Base-by-base conservation (phyloP, 2,888 invertebrate species). In the Drosophila ochracea region DNA sequence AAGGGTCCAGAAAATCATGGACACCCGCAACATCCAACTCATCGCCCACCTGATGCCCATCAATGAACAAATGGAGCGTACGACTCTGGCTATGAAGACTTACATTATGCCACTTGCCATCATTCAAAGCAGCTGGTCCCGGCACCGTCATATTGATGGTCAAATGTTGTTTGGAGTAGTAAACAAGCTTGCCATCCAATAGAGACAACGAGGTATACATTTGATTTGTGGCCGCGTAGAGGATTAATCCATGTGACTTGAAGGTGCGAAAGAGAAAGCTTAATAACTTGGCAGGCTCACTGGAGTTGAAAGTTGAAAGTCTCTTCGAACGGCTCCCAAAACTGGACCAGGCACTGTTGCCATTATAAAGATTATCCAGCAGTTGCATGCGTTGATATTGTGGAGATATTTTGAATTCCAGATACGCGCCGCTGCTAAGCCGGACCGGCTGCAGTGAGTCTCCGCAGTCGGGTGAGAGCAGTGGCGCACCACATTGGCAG, bases 1-100 rank as follows among this genome's bases (percentile, higher is more conserved):
- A 98, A 0, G 98, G 97, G 93, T 98, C 98, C 41, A 98, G 94
- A 91, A 98, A 98, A 91, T 98, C 97, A 91, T 98, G 98, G 0
- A 98, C 96, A 4, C 97, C 97, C 19, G 96, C 96, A 0, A 97
- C 95, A 91, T 98, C 98, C 6, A 98, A 94, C 92, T 98, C 98
- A 90, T 98, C 98, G 0, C 97, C 98, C 2, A 96, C 95, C 76
- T 95, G 94, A 37, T 93, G 93, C 30, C 94, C 95, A 91, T 98
- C 97, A 4, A 98, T 94, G 49, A 96, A 93, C 28, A 98, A 92
- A 69, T 96, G 95, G 41, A 98, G 94, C 10, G 96, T 96, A 72
- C 97, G 94, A 35, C 95, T 95, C 50, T 95, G 94, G 0, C 97
- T 95, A 68, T 95, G 94, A 52, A 99, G 93, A 0, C 97, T 97